phyloP scores from a whole-genome alignment of 2,797 vertebrate species.

The Dendrocincla tyrannina region DNA sequence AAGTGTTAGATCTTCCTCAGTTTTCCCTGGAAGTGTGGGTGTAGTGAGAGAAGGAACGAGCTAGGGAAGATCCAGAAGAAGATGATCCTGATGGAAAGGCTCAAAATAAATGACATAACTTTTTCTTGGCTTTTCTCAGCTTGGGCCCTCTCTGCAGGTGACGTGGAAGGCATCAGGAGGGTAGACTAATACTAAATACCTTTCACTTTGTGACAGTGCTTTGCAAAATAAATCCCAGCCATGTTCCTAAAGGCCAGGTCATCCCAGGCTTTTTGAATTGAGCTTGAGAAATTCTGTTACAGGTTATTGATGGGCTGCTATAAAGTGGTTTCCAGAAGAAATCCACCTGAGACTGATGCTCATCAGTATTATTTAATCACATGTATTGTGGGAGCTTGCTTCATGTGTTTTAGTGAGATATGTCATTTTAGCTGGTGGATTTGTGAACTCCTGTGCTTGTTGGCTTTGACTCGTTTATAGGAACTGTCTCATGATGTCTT shows the following conservation, averaged over 20 bases:
- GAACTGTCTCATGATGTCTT: not conserved
- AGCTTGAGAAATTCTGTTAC: not conserved
- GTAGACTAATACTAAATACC: not conserved
- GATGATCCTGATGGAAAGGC: not conserved
- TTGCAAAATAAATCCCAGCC: not conserved
- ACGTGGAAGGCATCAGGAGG: not conserved
- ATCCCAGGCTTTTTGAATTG: not conserved
- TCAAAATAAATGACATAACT: conserved; percentile 9
- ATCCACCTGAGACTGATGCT: not conserved
- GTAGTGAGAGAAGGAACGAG: conserved; percentile 21
- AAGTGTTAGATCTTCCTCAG: not conserved
- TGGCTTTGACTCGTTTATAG: not conserved
- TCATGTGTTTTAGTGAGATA: not conserved
- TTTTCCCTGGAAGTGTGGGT: not conserved
- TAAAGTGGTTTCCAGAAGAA: not conserved
- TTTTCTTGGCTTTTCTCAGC: not conserved
- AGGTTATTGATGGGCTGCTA: not conserved
- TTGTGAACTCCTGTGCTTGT: not conserved
- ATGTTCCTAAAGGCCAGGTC: not conserved
- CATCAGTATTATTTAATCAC: not conserved
- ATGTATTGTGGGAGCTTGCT: not conserved
- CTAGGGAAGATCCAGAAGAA: not conserved
- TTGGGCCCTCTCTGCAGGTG: not conserved
- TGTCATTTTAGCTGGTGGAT: not conserved
- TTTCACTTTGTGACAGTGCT: not conserved